A percentile compares a stretch with the other conserved stretches of the same genome.
These are phyloP conservation scores for Teleopsis dalmanni DNA, from an alignment of 1,140 invertebrate species.

Conservation along the genomic window DNA sequence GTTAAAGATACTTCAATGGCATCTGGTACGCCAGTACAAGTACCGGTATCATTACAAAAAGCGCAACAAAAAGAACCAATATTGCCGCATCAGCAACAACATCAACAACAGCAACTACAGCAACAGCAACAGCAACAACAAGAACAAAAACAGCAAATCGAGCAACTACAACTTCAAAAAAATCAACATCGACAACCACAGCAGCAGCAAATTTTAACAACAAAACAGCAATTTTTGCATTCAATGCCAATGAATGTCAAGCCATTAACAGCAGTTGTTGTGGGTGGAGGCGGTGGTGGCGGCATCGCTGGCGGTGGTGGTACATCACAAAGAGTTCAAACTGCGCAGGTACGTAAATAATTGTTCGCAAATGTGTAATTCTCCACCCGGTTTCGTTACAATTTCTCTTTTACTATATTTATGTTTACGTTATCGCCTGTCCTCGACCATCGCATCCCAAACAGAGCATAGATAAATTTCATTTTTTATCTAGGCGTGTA, in stretches of 20 bases:
- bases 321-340: not conserved
- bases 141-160: not conserved
- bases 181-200: constrained; percentile 1
- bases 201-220: constrained; percentile 14
- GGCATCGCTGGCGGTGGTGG: not conserved
- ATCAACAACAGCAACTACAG: constrained; percentile 6
- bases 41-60: constrained; percentile 6
- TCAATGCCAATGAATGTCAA: constrained; percentile 10
- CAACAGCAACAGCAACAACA: not conserved
- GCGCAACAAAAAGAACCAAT: not conserved
- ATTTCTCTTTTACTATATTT: no score
- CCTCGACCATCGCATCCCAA: no score
- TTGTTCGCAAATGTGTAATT: no score
- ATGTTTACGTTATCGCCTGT: no score
- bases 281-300: not conserved
- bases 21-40: constrained; percentile 7
- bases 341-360: constrained; percentile 12
- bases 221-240: constrained; percentile 12
- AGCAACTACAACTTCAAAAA: not conserved
- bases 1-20: no score
- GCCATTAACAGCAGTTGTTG: not conserved
- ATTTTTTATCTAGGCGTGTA: no score
- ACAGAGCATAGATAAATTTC: no score
- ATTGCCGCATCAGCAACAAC: not conserved
- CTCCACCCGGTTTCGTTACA: no score